Conservation (phyloP, 2,113 vertebrate genomes). For the Notothenia coriiceps region DNA sequence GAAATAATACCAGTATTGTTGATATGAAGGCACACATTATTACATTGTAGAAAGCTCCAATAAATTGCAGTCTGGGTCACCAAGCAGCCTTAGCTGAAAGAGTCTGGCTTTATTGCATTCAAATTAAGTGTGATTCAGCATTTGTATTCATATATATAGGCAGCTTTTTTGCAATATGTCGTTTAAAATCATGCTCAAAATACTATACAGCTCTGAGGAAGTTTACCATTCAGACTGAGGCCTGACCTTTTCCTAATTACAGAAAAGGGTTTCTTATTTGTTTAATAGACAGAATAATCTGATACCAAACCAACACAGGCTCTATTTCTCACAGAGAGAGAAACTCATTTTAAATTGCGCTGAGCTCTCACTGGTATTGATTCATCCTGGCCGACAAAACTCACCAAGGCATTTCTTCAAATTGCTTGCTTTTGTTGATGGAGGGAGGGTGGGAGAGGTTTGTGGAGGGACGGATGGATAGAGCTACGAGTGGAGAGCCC, state of each 20-base stretch:
- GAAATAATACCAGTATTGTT: constrained; percentile 53
- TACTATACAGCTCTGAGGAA: constrained; percentile 8
- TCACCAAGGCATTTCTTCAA: constrained; percentile 45
- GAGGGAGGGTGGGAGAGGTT: constrained; percentile 1
- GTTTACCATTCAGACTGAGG: constrained; percentile 18
- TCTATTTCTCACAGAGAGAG: constrained; percentile 3
- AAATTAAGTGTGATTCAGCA: constrained; percentile 13
- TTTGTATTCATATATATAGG: neutral
- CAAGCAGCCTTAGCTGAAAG: constrained; percentile 20
- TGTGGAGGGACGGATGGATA: constrained; percentile 19
- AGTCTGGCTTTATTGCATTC: constrained; percentile 14
- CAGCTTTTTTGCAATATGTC: neutral
- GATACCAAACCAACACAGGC: neutral
- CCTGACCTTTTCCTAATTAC: constrained; percentile 37
- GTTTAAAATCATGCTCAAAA: constrained; percentile 7
- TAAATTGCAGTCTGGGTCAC: constrained; percentile 45
- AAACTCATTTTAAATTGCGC: constrained; percentile 50
- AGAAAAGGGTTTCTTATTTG: constrained; percentile 18
- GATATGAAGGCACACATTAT: constrained; percentile 56
- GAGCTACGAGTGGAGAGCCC: constrained; percentile 35
- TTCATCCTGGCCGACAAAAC: constrained; percentile 38
- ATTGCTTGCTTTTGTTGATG: constrained; percentile 38
- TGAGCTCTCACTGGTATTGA: constrained; percentile 50
- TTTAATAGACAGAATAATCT: constrained; percentile 19
- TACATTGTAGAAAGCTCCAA: constrained; percentile 33